phyloP scores from a whole-genome alignment of 2,888 invertebrate genomes.

The Balanococcus diminutus region DNA sequence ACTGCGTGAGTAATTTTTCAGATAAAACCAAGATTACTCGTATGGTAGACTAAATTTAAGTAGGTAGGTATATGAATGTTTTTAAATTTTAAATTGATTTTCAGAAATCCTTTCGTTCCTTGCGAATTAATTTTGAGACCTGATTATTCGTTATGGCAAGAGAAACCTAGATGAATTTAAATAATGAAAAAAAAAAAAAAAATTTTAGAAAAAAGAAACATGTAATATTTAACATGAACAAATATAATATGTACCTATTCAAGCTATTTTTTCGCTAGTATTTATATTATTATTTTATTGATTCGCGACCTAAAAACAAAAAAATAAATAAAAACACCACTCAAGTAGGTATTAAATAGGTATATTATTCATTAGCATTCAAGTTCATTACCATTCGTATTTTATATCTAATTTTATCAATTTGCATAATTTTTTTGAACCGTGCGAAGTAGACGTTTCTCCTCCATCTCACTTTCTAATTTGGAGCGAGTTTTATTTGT shows the following conservation, averaged over 20 bases:
- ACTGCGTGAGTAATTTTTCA: neutral
- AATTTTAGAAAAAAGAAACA: neutral
- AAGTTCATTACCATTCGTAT: neutral
- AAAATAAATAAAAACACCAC: too few species aligned
- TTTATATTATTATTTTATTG: neutral
- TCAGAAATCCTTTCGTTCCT: conserved; percentile 21
- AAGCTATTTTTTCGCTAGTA: neutral
- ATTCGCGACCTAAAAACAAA: neutral
- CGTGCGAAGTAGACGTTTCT: conserved; percentile 63
- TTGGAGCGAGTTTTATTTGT: too few species aligned
- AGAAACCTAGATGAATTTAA: neutral
- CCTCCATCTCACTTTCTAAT: conserved; percentile 63
- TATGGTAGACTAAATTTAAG: too few species aligned
- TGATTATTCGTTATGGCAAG: neutral
- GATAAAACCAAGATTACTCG: neutral
- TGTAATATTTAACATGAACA: conserved; percentile 19
- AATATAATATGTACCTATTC: neutral
- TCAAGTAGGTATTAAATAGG: neutral
- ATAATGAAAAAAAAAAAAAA: neutral
- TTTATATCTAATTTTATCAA: conserved; percentile 58
- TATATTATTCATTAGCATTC: neutral
- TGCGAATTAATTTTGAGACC: conserved; percentile 14
- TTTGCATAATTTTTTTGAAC: conserved; percentile 59
- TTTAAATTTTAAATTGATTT: neutral
- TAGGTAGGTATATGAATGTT: too few species aligned